phyloP scores from a whole-genome alignment of 1,140 invertebrate genomes.

The Zaprionus tsacasi region DNA sequence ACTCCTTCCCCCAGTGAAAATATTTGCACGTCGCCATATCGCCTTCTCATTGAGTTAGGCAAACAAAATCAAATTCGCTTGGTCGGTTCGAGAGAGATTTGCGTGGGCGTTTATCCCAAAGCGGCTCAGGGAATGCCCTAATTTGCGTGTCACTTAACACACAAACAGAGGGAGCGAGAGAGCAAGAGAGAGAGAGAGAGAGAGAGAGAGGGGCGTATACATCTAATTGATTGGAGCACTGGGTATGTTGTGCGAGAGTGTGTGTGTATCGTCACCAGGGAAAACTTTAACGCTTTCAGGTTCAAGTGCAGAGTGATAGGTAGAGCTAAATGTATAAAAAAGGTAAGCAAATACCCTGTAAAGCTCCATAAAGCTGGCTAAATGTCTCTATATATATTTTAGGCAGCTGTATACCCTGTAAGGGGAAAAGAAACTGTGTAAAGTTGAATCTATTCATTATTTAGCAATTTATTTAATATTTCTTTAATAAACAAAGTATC shows the following conservation, averaged over 20 bases:
- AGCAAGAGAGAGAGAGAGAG: background rate
- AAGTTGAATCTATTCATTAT: too few species aligned
- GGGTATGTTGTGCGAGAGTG: background rate
- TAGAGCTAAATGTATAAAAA: background rate
- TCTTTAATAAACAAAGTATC: too few species aligned
- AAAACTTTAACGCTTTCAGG: slow-evolving; percentile 12
- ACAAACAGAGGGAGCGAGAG: background rate
- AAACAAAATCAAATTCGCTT: slow-evolving; percentile 50
- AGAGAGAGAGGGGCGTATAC: slow-evolving; percentile 5
- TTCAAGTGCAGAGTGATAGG: background rate
- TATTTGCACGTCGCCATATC: slow-evolving; percentile 50
- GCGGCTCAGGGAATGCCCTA: slow-evolving; percentile 22
- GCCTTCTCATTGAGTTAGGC: slow-evolving; percentile 52
- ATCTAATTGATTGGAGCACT: slow-evolving; percentile 37
- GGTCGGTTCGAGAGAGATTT: slow-evolving; percentile 24
- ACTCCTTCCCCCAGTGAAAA: slow-evolving; percentile 30
- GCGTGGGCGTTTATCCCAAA: slow-evolving; percentile 9
- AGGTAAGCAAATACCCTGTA: background rate
- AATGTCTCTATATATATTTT: background rate
- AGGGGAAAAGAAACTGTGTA: too few species aligned
- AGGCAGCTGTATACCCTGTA: accelerated
- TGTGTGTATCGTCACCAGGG: slow-evolving; percentile 6
- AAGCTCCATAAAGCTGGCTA: background rate
- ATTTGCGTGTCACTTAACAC: slow-evolving; percentile 47
- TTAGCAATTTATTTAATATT: too few species aligned